phyloP scores from a whole-genome alignment of 2,113 vertebrate genomes.

The Anseranas semipalmata region DNA sequence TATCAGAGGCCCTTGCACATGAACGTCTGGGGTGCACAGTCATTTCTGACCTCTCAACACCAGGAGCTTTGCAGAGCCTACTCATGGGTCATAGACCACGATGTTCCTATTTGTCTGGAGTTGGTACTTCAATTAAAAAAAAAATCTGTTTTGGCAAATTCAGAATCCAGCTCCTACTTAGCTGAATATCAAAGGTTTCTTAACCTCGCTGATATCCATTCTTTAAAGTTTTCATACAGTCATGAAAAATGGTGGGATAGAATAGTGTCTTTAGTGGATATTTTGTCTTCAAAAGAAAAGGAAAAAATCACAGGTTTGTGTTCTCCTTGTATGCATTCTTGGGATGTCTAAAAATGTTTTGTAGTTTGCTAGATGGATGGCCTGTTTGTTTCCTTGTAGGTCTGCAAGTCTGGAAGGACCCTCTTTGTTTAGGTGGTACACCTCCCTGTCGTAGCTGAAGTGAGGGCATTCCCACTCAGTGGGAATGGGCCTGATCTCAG shows the following conservation, averaged over 20 bases:
- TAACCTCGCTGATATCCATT: too few relatives aligned
- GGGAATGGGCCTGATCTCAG: not conserved
- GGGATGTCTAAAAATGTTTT: not conserved
- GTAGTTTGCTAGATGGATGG: not conserved
- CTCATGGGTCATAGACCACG: not conserved
- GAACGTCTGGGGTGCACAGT: not conserved
- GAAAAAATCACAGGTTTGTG: rapidly evolving
- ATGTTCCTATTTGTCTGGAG: not conserved
- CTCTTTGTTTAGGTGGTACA: not conserved
- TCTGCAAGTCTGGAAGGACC: not conserved
- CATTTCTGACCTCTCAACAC: rapidly evolving
- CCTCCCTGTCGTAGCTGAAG: not conserved
- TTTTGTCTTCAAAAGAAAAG: not conserved
- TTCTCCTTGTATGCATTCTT: not conserved
- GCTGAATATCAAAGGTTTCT: not conserved
- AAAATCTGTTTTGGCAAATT: not conserved
- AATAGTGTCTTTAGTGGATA: not conserved
- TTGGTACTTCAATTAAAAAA: not conserved
- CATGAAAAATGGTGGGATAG: not conserved
- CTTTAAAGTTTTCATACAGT: not conserved
- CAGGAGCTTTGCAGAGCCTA: not conserved
- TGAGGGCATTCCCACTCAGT: not conserved
- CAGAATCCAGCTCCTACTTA: not conserved
- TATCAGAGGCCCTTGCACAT: not conserved
- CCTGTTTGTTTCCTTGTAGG: not conserved